Conservation (phyloP, 2,797 vertebrate species). For the Chaenodraco wilsoni region DNA sequence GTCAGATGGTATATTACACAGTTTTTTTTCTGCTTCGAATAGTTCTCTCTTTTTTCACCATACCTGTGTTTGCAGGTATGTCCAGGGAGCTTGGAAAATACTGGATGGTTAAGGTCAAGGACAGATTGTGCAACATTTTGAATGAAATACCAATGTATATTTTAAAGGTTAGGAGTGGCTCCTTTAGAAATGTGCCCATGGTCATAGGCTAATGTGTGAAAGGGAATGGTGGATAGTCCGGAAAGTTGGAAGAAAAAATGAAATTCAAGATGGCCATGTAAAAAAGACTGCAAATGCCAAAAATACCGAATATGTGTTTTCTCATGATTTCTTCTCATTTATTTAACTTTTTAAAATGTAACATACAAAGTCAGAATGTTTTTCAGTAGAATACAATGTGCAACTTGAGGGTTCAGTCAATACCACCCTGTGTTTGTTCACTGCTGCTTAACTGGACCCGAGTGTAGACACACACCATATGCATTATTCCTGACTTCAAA, state of each 20-base stretch:
- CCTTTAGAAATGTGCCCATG: not conserved
- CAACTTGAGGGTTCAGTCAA: not conserved
- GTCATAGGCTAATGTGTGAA: not conserved
- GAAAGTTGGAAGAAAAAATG: not conserved
- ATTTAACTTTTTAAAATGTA: not conserved
- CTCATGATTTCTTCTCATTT: not conserved
- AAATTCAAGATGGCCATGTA: not conserved
- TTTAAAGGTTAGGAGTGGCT: not conserved
- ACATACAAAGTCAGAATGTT: not conserved
- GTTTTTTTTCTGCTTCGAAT: no score
- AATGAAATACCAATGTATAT: not conserved
- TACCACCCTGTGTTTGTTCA: not conserved
- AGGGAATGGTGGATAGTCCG: not conserved
- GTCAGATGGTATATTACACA: no score
- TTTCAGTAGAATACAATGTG: not conserved
- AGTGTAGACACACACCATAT: not conserved
- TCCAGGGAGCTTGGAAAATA: no score
- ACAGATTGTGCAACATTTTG: not conserved
- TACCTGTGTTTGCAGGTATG: no score
- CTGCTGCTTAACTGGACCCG: not conserved
- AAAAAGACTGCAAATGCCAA: not conserved
- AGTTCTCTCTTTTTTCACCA: no score
- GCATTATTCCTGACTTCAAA: conserved; percentile 3
- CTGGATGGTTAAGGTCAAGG: not conserved
- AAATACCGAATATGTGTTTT: no score